Evolutionary conservation across 2,113 vertebrate species (phyloP).

Genomic region (Hippocampus comes): DNA sequence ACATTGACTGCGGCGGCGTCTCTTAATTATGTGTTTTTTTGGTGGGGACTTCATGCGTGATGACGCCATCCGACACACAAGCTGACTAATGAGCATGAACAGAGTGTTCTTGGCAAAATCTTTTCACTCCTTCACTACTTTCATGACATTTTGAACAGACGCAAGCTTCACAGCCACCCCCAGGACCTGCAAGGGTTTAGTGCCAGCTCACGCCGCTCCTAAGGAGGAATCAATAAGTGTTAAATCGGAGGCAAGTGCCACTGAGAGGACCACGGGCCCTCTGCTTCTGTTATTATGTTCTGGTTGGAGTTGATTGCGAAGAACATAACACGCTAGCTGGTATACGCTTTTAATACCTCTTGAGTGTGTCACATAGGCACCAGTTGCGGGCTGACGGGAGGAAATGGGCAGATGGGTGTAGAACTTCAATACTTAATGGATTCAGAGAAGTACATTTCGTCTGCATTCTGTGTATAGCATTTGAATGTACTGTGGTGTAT

Average conservation of each 20-base stretch:
- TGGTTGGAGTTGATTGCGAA: constrained; percentile 12
- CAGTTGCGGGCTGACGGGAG: neutral
- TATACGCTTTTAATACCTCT: constrained; percentile 13
- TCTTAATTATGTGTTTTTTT: constrained; percentile 45
- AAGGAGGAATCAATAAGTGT: constrained; percentile 53
- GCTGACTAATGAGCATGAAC: constrained; percentile 63
- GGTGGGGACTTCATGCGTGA: constrained; percentile 25
- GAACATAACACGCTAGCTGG: constrained; percentile 13
- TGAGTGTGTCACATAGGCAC: too few species aligned
- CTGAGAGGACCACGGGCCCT: constrained; percentile 35
- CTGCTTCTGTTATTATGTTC: constrained; percentile 28
- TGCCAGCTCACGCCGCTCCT: constrained; percentile 38
- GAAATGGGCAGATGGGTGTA: neutral
- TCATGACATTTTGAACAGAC: constrained; percentile 63
- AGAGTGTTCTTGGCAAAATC: constrained; percentile 51
- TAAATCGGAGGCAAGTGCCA: constrained; percentile 39
- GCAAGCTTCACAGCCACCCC: constrained; percentile 58
- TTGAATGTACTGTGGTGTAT: neutral
- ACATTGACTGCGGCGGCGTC: constrained; percentile 16
- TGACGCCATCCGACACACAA: constrained; percentile 44
- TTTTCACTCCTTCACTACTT: constrained; percentile 61
- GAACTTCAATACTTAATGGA: neutral
- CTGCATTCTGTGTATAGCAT: neutral
- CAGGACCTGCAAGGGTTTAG: constrained; percentile 41
- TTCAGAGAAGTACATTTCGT: neutral